phyloP scores from a whole-genome alignment of 2,113 vertebrate genomes.

The Ursus arctos region DNA sequence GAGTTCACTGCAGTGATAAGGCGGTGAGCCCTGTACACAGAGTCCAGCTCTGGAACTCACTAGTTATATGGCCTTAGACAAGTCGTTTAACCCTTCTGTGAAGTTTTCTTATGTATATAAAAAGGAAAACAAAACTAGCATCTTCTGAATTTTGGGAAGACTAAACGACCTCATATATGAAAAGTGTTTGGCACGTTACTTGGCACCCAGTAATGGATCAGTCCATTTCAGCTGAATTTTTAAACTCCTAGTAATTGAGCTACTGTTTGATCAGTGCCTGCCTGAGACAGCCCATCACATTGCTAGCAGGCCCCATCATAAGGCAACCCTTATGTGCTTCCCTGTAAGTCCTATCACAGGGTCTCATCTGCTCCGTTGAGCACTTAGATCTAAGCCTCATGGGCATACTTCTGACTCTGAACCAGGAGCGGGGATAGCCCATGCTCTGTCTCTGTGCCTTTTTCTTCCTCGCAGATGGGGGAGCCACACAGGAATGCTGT shows the following conservation, averaged over 20 bases:
- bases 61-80: background rate
- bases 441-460: background rate
- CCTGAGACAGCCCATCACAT: background rate
- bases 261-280: background rate
- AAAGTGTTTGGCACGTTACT: background rate
- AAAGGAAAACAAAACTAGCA: background rate
- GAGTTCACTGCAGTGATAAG: background rate
- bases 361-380: background rate
- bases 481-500: background rate
- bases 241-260: background rate
- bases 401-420: background rate
- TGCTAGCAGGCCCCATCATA: background rate
- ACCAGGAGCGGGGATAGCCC: too few species aligned
- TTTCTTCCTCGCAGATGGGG: background rate
- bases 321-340: background rate
- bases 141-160: background rate
- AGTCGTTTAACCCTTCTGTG: background rate
- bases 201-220: background rate
- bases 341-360: background rate
- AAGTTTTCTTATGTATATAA: background rate
- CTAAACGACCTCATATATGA: background rate
- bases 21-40: background rate
- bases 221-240: background rate
- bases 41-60: background rate
- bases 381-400: background rate